Evolutionary conservation across 2,113 vertebrate genomes (phyloP).

Genomic region (Collichthys lucidus): DNA sequence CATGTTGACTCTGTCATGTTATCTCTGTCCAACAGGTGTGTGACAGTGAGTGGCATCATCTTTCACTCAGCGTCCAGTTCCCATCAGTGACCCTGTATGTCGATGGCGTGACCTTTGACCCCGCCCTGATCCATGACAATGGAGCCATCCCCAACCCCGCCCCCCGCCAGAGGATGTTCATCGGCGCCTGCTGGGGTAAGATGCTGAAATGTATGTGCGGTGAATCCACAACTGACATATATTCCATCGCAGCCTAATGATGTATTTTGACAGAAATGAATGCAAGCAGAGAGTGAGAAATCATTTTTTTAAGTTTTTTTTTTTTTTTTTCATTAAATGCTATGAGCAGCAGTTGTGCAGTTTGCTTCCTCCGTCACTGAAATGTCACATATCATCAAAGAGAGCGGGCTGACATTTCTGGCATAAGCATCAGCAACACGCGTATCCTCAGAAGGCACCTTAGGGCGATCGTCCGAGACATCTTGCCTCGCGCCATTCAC

Average conservation of each 20-base stretch:
- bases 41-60: constrained; percentile 97
- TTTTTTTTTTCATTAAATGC: constrained; percentile 25
- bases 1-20: neutral
- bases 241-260: constrained; percentile 21
- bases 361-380: constrained; percentile 13
- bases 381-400: constrained; percentile 33
- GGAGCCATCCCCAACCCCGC: constrained; percentile 92
- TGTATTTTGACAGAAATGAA: constrained; percentile 37
- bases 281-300: neutral
- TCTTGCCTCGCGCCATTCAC: constrained; percentile 13
- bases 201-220: constrained; percentile 42
- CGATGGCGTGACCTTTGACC: constrained; percentile 96
- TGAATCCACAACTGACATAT: neutral
- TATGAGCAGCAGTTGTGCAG: constrained; percentile 32
- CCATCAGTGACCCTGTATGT: constrained; percentile 95
- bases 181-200: constrained; percentile 95
- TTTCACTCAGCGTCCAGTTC: constrained; percentile 96
- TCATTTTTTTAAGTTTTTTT: neutral
- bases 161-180: constrained; percentile 89
- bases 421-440: constrained; percentile 6
- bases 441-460: constrained; percentile 20
- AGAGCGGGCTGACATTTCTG: constrained; percentile 33
- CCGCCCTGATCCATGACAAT: constrained; percentile 96
- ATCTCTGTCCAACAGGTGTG: constrained; percentile 86
- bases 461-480: constrained; percentile 17